Evolutionary conservation across 2,113 vertebrate genomes (phyloP), one percentile per base, ranked within the genome.

Genomic region (Leptosomus discolor): DNA sequence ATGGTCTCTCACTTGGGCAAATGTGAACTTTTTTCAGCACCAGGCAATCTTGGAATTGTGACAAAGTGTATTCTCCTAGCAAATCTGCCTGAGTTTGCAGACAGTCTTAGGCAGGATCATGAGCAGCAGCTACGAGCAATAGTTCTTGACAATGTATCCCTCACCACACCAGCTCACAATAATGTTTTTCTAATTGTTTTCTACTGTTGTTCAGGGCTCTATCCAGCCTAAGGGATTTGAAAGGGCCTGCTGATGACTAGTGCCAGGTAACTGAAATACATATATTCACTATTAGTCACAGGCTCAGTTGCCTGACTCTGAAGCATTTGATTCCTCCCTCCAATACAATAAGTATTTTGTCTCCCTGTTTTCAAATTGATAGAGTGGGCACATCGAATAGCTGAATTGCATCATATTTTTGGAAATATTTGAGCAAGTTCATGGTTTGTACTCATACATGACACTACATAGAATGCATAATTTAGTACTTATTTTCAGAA

Each of bases 401-500:
- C 65, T 92, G 65, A 65, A 93, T 88, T 92, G 43, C 61, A 90
- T 85, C 57, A 46, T 92, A 98, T 97, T 98, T 97, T 71, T 94
- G 67, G 77, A 97, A 98, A 97, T 97, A 97, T 97, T 97, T 97
- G 71, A 97, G 79, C 58, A 97, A 97, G 89, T 90, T 97, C 88
- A 48, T 97, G 63, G 85, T 96, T 95, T 91, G 75, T 92, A 64
- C 92, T 84, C 30, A 88, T 54, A 94, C 32, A 88, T 64, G 90
- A 96, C 89, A 79, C 67, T 95, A 84, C 32, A 87, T 32, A 80
- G 94, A 98, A 97, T 97, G 97, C 81, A 95, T 98, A 97, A 98
- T 98, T 97, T 97, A 97, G 71, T 73, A 76, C 97, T 97, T 97
- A 98, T 97, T 98, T 97, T 98, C 98, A 95, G 95, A 96, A 97